Evolutionary conservation across 1,140 invertebrate species (phyloP), one percentile per base, ranked within the genome.

Genomic region (Pollicipes pollicipes): DNA sequence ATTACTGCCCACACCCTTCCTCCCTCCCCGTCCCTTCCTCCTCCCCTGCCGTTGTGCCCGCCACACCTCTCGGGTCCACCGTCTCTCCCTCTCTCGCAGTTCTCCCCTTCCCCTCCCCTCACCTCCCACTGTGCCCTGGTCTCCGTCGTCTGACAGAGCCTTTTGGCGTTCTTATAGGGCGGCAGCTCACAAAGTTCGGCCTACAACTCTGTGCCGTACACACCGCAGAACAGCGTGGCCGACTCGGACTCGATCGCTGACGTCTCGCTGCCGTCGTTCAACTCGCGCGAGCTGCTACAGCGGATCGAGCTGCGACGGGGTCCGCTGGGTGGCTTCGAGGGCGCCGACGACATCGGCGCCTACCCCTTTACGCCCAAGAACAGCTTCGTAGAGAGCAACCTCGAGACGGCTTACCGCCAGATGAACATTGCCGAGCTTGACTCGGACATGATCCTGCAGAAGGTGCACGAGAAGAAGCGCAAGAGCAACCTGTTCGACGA

Each of bases 321-420:
- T 28, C 75, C 77, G 66, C 69, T 78, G 26, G 66, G 74, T n/a
- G 77, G 76, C 4, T 77, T 75, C 73, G 77, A 77, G 29, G 71
- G 70, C 58, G n/a, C 32, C 58, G 72, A 74, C 70, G 73, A 75
- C 63, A 71, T 75, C 37, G 72, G 70, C 1, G 75, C 74, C 3
- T 77, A 78, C 72, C 77, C 77, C 10, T 78, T 77, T 63, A 78
- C 77, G 1, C 77, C 77, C 3, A 78, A 78, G 70, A 78, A 78
- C 66, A 76, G 75, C 69, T 78, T 76, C 73, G 77, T 77, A n/a
- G 77, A 78, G 13, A 73, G 70, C n/a, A 74, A n/a, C 69, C 72
- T 78, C 64, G 77, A 78, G 32, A 28, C 74, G 2, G 70, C 73
- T 3, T 78, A 76, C 70, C 70, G 72, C 30, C 67, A 73, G 30